A percentile compares a stretch with the other conserved stretches of the same genome.
These are phyloP conservation scores for Cantharis rufa DNA, from an alignment of 2,888 invertebrate species.

Conservation along the genomic window DNA sequence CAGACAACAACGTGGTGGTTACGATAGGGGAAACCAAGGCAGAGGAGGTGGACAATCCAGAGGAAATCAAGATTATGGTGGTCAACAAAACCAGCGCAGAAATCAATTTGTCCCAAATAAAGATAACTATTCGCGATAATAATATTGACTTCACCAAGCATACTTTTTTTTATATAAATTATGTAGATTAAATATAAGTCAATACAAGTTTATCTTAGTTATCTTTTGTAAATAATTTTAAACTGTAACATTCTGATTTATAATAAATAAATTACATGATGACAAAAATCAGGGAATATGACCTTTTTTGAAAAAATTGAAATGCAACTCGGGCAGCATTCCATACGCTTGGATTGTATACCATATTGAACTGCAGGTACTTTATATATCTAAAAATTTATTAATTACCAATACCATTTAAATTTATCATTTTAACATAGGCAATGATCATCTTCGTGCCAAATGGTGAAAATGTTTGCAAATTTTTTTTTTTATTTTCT, in stretches of 20 bases:
- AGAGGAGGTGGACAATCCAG: conserved; percentile 1
- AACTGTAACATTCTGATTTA: neutral
- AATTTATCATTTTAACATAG: no score
- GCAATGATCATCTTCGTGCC: no score
- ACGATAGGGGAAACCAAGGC: neutral
- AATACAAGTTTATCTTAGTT: neutral
- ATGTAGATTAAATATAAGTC: neutral
- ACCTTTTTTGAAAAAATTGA: no score
- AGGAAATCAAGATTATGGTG: conserved; percentile 7
- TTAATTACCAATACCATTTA: no score
- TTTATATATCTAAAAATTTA: no score
- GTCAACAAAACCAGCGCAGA: conserved; percentile 14
- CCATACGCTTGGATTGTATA: no score
- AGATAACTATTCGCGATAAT: neutral
- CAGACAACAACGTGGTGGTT: neutral
- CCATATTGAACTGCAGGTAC: no score
- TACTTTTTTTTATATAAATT: neutral
- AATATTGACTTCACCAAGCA: no score
- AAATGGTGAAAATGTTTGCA: no score
- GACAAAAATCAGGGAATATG: neutral
- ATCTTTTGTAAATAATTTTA: neutral
- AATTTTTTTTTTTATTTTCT: no score
- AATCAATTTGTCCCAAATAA: neutral
- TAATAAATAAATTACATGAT: neutral
- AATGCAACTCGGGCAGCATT: no score